These are phyloP conservation scores for Trogon melanurus DNA, from an alignment of 2,113 vertebrate species.

Conservation along the genomic window DNA sequence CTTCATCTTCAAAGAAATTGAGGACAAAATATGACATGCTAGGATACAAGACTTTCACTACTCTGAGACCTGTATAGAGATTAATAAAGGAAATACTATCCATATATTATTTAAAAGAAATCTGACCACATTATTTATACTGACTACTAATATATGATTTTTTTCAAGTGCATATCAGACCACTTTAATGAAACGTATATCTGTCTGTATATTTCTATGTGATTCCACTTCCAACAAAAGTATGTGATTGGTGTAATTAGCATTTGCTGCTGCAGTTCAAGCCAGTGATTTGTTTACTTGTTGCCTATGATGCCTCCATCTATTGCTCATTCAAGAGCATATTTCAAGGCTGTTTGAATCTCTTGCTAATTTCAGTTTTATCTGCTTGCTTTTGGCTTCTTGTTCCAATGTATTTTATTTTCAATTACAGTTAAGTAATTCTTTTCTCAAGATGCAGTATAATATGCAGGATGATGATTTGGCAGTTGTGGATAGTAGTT, in stretches of 20 bases:
- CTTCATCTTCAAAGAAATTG: neutral
- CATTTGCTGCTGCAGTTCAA: neutral
- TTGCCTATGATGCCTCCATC: neutral
- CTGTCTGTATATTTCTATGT: neutral
- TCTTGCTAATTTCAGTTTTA: constrained; percentile 15
- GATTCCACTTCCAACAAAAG: neutral
- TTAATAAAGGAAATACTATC: neutral
- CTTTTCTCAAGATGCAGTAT: neutral
- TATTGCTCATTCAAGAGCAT: neutral
- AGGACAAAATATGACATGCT: neutral
- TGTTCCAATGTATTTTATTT: neutral
- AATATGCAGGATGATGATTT: neutral
- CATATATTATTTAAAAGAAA: neutral
- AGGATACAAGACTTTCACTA: neutral
- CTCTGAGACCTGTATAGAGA: neutral
- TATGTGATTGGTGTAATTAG: neutral
- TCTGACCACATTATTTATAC: neutral
- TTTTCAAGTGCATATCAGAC: neutral
- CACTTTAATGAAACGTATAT: neutral
- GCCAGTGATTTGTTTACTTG: neutral
- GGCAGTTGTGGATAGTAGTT: neutral
- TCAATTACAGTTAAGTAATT: neutral
- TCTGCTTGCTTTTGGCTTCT: neutral
- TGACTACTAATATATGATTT: neutral
- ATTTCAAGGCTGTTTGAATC: neutral